Conservation (phyloP, 2,888 invertebrate genomes). For the Phytoseiulus persimilis region DNA sequence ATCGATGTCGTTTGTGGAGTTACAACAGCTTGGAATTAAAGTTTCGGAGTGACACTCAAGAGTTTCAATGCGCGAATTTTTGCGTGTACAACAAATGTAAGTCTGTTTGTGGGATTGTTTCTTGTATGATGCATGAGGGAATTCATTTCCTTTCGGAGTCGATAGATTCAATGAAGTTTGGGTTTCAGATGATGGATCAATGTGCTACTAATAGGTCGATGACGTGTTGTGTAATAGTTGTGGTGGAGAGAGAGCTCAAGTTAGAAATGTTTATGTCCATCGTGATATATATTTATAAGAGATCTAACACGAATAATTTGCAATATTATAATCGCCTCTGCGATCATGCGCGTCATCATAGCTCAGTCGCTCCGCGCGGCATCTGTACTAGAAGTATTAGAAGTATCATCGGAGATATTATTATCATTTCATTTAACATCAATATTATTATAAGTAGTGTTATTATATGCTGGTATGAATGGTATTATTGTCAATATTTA, state of each 20-base stretch:
- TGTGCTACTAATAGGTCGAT: too few relatives aligned
- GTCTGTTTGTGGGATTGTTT: background rate
- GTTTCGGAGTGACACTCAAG: background rate
- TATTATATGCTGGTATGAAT: background rate
- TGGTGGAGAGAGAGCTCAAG: background rate
- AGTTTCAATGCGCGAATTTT: background rate
- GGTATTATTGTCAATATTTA: constrained; percentile 13
- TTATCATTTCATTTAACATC: background rate
- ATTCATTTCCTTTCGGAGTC: too few relatives aligned
- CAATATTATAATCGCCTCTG: background rate
- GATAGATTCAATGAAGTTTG: too few relatives aligned
- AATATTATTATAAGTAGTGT: background rate
- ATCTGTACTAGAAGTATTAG: background rate
- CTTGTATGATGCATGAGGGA: background rate
- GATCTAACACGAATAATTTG: constrained; percentile 7
- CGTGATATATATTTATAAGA: background rate
- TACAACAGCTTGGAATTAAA: too few relatives aligned
- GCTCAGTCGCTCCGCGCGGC: background rate
- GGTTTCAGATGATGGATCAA: too few relatives aligned
- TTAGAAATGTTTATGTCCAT: background rate
- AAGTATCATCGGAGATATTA: constrained; percentile 12
- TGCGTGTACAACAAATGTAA: background rate
- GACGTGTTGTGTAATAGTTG: background rate
- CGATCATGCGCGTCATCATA: background rate
- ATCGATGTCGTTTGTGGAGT: too few relatives aligned